Percentiles rank a stretch among this genome's conserved stretches.
These are phyloP conservation scores for Syndactyla subalaris DNA, from an alignment of 2,797 vertebrate species.

Conservation along the genomic window DNA sequence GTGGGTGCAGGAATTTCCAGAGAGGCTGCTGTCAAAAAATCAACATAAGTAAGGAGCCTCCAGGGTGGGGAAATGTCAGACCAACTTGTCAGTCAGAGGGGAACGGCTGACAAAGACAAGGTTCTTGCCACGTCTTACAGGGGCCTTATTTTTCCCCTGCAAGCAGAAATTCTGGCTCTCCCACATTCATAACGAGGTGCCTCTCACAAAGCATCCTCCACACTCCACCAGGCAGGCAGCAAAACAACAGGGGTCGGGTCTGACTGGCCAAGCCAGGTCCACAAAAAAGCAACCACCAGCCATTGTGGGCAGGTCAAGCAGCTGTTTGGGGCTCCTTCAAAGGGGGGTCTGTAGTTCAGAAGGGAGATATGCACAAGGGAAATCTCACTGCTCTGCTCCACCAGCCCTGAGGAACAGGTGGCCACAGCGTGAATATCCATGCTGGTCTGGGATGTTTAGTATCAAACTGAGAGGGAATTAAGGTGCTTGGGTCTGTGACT, in stretches of 20 bases:
- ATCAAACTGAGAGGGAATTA: not conserved
- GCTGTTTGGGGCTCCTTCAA: not conserved
- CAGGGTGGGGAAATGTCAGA: not conserved
- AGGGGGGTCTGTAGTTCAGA: not conserved
- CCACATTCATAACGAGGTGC: accelerated
- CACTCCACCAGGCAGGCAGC: not conserved
- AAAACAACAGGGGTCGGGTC: not conserved
- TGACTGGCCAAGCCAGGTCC: not conserved
- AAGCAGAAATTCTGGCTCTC: not conserved
- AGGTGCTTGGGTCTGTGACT: not conserved
- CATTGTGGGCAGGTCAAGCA: not conserved
- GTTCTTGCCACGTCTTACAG: not conserved
- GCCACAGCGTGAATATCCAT: accelerated
- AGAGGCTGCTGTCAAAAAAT: not conserved
- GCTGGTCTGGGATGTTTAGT: not conserved
- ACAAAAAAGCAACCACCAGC: not conserved
- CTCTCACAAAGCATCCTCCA: not conserved
- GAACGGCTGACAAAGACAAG: not conserved
- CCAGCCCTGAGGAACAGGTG: not conserved
- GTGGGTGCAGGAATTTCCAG: not conserved
- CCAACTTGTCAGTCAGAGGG: not conserved
- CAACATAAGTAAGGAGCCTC: not conserved
- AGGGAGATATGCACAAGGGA: not conserved
- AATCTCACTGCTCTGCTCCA: not conserved
- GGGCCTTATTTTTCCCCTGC: not conserved